Conservation (phyloP, 1,140 invertebrate genomes). For the Orchestia grillus region DNA sequence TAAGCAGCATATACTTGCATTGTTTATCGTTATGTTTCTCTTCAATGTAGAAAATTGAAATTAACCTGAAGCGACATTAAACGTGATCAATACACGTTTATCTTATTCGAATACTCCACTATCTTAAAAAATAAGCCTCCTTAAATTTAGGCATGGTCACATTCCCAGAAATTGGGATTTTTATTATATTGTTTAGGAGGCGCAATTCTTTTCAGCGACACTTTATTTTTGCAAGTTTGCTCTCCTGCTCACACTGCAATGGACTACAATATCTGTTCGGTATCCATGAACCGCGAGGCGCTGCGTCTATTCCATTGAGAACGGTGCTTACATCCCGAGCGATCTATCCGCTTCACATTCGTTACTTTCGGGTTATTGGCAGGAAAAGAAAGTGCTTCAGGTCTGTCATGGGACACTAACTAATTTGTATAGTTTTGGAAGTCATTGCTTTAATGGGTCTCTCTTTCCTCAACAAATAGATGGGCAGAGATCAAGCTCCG, state of each 20-base stretch:
- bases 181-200: background rate
- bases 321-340: background rate
- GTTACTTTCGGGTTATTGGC: conserved; percentile 22
- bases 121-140: too few relatives aligned
- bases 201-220: background rate
- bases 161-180: background rate
- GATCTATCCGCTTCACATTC: conserved; percentile 46
- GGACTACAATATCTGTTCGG: background rate
- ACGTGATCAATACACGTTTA: too few relatives aligned
- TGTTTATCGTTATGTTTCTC: too few relatives aligned
- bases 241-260: background rate
- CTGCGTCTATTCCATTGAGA: background rate
- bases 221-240: background rate
- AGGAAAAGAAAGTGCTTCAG: conserved; percentile 31
- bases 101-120: too few relatives aligned
- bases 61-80: too few relatives aligned
- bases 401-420: conserved; percentile 28
- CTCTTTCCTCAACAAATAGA: conserved; percentile 48
- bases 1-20: too few relatives aligned
- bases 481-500: conserved; percentile 22
- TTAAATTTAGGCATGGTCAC: too few relatives aligned
- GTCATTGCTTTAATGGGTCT: conserved; percentile 48
- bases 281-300: background rate
- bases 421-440: conserved; percentile 47
- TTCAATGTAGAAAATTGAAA: too few relatives aligned